Percentiles rank a stretch among this genome's conserved stretches.
Conservation (phyloP, 2,797 vertebrate genomes). For the Epinephelus awoara region DNA sequence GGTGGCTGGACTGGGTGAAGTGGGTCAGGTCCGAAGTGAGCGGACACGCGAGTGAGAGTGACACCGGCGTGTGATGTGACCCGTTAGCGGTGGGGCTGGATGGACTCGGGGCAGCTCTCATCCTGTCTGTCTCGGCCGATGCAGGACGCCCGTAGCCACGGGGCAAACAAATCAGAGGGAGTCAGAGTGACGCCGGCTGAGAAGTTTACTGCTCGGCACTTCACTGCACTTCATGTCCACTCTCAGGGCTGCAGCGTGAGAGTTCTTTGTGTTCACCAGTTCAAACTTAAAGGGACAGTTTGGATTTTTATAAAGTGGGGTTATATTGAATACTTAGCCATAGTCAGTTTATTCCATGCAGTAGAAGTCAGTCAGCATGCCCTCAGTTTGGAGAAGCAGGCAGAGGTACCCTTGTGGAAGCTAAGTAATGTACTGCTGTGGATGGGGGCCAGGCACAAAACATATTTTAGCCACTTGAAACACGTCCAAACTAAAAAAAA, state of each 20-base stretch:
- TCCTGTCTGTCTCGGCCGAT: slow-evolving; percentile 66
- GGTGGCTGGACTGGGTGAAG: slow-evolving; percentile 66
- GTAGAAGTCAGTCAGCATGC: no score
- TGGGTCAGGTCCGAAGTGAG: slow-evolving; percentile 82
- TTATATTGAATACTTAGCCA: no score
- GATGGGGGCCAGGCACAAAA: no score
- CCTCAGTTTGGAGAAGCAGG: no score
- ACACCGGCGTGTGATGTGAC: slow-evolving; percentile 72
- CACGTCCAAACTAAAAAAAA: no score
- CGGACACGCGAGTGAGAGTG: slow-evolving; percentile 70
- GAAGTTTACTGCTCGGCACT: slow-evolving; percentile 63
- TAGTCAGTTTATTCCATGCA: no score
- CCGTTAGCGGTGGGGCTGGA: slow-evolving; percentile 62
- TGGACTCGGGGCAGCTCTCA: slow-evolving; percentile 53
- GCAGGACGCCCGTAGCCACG: slow-evolving; percentile 63
- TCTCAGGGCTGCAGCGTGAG: background rate
- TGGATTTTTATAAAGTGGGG: no score
- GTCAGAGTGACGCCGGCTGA: slow-evolving; percentile 62
- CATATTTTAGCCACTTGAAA: no score
- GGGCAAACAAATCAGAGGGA: slow-evolving; percentile 76
- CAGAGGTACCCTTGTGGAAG: no score
- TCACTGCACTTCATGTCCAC: slow-evolving; percentile 27
- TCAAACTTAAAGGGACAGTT: no score
- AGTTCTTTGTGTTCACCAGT: background rate
- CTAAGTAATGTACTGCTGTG: no score